Evolutionary conservation across 2,797 vertebrate genomes (phyloP).

Genomic region (Columba guinea): DNA sequence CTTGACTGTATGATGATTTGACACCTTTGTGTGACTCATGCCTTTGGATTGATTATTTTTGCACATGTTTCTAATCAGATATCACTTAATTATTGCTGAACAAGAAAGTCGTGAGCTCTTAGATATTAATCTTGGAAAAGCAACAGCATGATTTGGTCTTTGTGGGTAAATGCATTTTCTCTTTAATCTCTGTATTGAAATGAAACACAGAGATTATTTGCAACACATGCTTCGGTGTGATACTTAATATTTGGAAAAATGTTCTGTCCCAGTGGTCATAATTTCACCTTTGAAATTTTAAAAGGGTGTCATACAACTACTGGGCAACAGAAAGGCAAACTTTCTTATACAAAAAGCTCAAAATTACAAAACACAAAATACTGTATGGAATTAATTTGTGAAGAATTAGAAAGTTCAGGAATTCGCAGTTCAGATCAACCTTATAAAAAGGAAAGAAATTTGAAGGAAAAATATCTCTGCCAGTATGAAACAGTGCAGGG

Average conservation of each 20-base stretch:
- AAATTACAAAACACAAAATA: background rate
- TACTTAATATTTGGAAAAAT: background rate
- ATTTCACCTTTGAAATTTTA: background rate
- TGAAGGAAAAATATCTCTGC: background rate
- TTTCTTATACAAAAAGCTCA: background rate
- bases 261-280: background rate
- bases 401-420: background rate
- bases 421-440: background rate
- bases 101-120: background rate
- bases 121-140: constrained; percentile 8
- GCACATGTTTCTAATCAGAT: background rate
- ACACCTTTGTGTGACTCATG: constrained; percentile 11
- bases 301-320: background rate
- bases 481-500: accelerated
- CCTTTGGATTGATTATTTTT: background rate
- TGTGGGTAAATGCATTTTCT: background rate
- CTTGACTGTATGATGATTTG: background rate
- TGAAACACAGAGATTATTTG: background rate
- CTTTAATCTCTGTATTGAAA: background rate
- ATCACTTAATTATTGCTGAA: background rate
- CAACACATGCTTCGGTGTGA: background rate
- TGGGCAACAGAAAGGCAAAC: background rate
- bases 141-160: background rate
- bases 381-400: background rate
- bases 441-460: background rate